A percentile compares a stretch with the other conserved stretches of the same genome.
phyloP scores from a whole-genome alignment of 2,113 vertebrate genomes.

The Pteronura brasiliensis region DNA sequence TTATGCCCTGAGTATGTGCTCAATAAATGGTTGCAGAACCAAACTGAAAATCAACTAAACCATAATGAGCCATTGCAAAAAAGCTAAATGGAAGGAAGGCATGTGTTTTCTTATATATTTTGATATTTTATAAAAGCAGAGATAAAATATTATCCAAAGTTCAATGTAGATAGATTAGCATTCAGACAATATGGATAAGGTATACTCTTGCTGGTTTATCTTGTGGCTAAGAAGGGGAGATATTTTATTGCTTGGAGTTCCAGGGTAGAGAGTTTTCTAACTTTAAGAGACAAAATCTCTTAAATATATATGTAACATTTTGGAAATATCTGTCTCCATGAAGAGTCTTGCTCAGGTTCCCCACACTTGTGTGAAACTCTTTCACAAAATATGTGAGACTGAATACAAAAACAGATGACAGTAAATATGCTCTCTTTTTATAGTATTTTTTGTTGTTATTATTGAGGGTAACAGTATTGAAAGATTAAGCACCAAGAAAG shows the following conservation, averaged over 20 bases:
- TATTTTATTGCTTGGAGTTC: not conserved
- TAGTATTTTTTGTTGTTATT: constrained; percentile 41
- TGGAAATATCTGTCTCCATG: not conserved
- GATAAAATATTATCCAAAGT: not conserved
- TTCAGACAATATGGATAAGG: not conserved
- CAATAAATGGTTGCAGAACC: not conserved
- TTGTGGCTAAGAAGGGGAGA: not conserved
- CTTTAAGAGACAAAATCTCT: not conserved
- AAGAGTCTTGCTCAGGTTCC: not conserved
- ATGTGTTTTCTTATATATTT: not conserved
- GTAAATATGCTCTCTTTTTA: constrained; percentile 25
- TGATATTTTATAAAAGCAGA: not conserved
- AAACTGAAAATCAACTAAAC: not conserved
- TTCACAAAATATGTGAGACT: constrained; percentile 21
- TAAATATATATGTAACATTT: not conserved
- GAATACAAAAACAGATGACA: not conserved
- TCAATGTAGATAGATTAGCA: not conserved
- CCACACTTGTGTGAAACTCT: not conserved
- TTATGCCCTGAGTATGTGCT: not conserved
- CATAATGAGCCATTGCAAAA: not conserved
- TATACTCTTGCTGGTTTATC: not conserved
- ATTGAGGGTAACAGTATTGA: constrained; percentile 28
- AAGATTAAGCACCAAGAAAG: not conserved
- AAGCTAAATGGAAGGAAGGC: accelerated
- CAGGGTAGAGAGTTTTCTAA: not conserved